Conservation (phyloP, 2,113 vertebrate genomes). For the Lutjanus erythropterus region DNA sequence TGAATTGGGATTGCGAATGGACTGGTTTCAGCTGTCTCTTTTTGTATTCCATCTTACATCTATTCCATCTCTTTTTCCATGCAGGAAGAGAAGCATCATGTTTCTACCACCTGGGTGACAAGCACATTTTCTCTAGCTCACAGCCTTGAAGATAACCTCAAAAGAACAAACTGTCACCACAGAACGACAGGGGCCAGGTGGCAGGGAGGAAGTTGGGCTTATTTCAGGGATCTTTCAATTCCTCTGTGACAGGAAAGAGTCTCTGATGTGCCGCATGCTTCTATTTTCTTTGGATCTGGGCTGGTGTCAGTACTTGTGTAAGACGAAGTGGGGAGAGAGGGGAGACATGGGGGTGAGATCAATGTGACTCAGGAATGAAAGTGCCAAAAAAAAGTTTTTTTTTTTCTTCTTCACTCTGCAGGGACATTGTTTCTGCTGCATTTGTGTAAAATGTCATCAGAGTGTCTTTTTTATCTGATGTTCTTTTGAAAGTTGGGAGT, state of each 20-base stretch:
- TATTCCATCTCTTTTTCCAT: not conserved
- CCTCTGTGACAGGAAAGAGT: conserved; percentile 56
- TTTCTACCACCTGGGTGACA: conserved; percentile 57
- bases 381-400: conserved; percentile 40
- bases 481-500: conserved; percentile 34
- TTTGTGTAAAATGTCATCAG: conserved; percentile 52
- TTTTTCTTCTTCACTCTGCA: conserved; percentile 13
- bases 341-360: conserved; percentile 60
- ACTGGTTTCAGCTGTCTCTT: not conserved
- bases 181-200: conserved; percentile 59
- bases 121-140: conserved; percentile 57
- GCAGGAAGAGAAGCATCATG: conserved; percentile 28
- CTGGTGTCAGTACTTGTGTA: conserved; percentile 60
- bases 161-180: conserved; percentile 68
- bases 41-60: not conserved
- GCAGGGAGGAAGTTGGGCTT: conserved; percentile 49
- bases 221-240: conserved; percentile 70
- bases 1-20: no score
- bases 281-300: conserved; percentile 67
- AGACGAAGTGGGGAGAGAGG: conserved; percentile 39
- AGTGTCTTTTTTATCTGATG: conserved; percentile 30
- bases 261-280: conserved; percentile 68
- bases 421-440: conserved; percentile 47
- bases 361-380: conserved; percentile 64
- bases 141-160: conserved; percentile 74